These are phyloP conservation scores for Sminthopsis crassicaudata DNA, from an alignment of 2,113 vertebrate genomes.

Conservation along the genomic window DNA sequence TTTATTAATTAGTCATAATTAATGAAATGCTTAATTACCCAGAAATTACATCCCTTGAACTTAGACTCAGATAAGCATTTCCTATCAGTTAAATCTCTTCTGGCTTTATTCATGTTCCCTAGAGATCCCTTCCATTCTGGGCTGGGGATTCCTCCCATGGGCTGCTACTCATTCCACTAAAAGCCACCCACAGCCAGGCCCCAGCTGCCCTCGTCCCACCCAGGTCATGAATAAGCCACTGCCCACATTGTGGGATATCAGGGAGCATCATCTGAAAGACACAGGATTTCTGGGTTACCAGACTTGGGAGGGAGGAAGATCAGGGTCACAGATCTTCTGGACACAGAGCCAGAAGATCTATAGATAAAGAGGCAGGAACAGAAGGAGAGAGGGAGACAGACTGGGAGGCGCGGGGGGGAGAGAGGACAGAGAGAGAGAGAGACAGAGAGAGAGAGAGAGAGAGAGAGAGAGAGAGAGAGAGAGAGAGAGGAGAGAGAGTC, in stretches of 20 bases:
- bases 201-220: conserved; percentile 95
- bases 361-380: neutral
- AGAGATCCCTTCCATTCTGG: neutral
- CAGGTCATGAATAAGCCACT: conserved; percentile 93
- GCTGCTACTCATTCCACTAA: conserved; percentile 93
- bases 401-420: too few species aligned
- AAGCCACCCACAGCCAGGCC: conserved; percentile 95
- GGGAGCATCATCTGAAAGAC: conserved; percentile 91
- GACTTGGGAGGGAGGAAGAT: neutral
- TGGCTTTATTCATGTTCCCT: neutral
- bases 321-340: too few species aligned
- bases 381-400: too few species aligned
- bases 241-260: conserved; percentile 98
- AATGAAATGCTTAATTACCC: too few species aligned
- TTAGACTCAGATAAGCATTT: neutral
- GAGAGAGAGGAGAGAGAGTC: neutral
- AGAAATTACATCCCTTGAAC: too few species aligned
- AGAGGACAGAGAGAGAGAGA: neutral
- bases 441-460: neutral
- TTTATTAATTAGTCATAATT: too few species aligned
- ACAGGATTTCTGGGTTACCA: neutral
- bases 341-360: neutral
- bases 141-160: neutral
- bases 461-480: neutral
- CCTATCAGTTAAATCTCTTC: neutral